Conservation (phyloP, 2,888 invertebrate genomes). For the Dynastes grantii region DNA sequence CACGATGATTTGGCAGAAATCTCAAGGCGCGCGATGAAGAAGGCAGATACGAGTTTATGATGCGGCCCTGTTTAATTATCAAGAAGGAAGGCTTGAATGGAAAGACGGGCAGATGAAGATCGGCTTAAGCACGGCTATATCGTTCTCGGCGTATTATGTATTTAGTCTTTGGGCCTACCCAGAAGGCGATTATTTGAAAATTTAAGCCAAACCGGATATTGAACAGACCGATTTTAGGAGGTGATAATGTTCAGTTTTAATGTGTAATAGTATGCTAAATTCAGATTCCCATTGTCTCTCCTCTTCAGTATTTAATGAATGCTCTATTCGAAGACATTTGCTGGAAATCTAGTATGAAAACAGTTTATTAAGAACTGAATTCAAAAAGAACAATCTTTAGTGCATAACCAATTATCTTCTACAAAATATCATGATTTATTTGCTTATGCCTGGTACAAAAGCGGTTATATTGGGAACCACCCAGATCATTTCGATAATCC, state of each 20-base stretch:
- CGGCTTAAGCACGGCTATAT: constrained; percentile 14
- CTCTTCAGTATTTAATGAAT: no score
- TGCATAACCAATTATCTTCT: no score
- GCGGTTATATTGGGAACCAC: no score
- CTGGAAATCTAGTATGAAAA: no score
- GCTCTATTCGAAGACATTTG: no score
- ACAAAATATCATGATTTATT: no score
- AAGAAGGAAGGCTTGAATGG: constrained; percentile 2
- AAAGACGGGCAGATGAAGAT: constrained; percentile 8
- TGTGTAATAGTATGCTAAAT: not conserved
- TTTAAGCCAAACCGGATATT: constrained; percentile 41
- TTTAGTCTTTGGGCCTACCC: constrained; percentile 2
- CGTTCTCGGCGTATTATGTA: constrained; percentile 16
- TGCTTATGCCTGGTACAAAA: no score
- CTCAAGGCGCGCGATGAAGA: constrained; percentile 17
- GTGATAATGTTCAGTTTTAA: constrained; percentile 17
- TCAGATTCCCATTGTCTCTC: no score
- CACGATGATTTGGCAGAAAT: constrained; percentile 56
- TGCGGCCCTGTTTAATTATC: constrained; percentile 34
- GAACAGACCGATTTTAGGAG: constrained; percentile 20
- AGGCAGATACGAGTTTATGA: constrained; percentile 8
- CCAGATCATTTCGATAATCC: no score
- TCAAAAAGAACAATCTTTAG: no score
- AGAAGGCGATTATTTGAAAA: not conserved
- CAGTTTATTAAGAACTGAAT: no score